Conservation (phyloP, 2,113 vertebrate species). For the Myotis lucifugus region DNA sequence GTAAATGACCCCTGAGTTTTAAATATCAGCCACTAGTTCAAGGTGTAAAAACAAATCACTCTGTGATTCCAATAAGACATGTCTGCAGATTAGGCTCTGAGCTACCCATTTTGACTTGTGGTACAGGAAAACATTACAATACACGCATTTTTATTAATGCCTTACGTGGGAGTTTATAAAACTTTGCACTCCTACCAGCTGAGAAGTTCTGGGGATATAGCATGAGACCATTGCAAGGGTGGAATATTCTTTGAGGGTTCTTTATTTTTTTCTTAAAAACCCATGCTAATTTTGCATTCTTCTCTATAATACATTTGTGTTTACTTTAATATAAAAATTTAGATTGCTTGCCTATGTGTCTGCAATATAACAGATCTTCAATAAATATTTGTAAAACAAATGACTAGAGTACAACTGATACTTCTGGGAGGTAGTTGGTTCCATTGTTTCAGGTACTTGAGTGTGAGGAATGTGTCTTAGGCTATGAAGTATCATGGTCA, state of each 20-base stretch:
- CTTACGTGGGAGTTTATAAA: not conserved
- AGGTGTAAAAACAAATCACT: not conserved
- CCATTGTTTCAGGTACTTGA: not conserved
- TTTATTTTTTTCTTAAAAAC: not conserved
- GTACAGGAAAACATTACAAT: not conserved
- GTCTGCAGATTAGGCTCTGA: too few relatives aligned
- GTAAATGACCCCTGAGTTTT: not conserved
- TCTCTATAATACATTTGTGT: not conserved
- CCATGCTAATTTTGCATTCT: not conserved
- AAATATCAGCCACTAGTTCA: not conserved
- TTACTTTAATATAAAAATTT: not conserved
- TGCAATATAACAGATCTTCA: not conserved
- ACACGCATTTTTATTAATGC: not conserved
- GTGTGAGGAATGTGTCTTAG: not conserved
- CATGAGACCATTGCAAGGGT: not conserved
- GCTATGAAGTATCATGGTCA: not conserved
- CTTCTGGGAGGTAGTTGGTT: not conserved
- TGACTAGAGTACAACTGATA: not conserved
- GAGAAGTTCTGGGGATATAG: not conserved
- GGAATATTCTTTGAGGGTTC: not conserved
- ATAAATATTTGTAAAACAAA: not conserved
- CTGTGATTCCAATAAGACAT: not conserved
- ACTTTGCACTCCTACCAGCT: not conserved
- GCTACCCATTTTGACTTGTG: not conserved
- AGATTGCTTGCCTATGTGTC: not conserved